phyloP scores from a whole-genome alignment of 2,113 vertebrate species.

The Aspiorhynchus laticeps region DNA sequence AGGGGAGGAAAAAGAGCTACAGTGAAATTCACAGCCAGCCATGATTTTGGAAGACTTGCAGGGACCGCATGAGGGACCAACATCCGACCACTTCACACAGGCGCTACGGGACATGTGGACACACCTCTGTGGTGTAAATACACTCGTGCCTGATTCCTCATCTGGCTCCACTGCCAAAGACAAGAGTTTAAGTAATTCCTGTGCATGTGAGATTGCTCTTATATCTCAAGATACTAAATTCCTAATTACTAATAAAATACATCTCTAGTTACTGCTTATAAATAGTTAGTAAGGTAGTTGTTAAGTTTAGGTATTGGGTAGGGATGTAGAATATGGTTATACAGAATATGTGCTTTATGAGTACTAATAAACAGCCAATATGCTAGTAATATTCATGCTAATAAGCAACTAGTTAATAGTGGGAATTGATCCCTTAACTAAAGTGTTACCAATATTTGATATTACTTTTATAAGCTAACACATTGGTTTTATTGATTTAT shows the following conservation, averaged over 20 bases:
- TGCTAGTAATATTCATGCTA: too few relatives aligned
- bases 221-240: neutral
- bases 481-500: neutral
- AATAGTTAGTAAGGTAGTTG: too few relatives aligned
- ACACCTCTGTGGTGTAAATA: constrained; percentile 73
- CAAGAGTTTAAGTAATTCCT: constrained; percentile 37
- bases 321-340: too few relatives aligned
- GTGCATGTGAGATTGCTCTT: neutral
- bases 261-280: too few relatives aligned
- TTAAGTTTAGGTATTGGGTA: too few relatives aligned
- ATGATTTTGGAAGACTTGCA: constrained; percentile 63
- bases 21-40: constrained; percentile 71
- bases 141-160: constrained; percentile 67
- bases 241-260: too few relatives aligned
- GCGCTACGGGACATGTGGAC: constrained; percentile 70
- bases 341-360: too few relatives aligned
- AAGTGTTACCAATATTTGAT: neutral
- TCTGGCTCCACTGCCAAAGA: constrained; percentile 67
- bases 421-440: too few relatives aligned
- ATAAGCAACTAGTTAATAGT: too few relatives aligned
- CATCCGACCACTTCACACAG: constrained; percentile 75
- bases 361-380: too few relatives aligned
- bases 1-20: constrained; percentile 39
- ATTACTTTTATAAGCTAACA: neutral
- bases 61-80: constrained; percentile 62